Percentiles rank a stretch among this genome's conserved stretches.
Evolutionary conservation across 1,140 invertebrate genomes (phyloP).

Genomic region (Pseudomyrmex pallidus): DNA sequence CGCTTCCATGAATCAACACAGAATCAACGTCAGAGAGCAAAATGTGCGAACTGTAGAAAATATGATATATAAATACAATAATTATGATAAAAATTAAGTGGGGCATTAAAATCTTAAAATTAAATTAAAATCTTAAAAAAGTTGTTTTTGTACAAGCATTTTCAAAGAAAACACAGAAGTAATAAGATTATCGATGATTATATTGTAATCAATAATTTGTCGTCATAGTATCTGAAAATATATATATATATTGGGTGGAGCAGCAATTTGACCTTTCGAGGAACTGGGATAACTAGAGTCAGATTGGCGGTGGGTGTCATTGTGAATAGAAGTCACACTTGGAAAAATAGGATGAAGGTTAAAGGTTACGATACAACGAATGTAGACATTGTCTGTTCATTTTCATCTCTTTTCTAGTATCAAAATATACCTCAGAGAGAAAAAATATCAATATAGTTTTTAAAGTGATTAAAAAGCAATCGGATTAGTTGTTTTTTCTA

Average conservation of each 20-base stretch:
- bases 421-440: not conserved
- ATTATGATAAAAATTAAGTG: too few species aligned
- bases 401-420: not conserved
- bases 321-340: constrained; percentile 49
- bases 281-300: constrained; percentile 45
- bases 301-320: constrained; percentile 49
- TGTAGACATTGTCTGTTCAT: not conserved
- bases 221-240: constrained; percentile 12
- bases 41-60: too few species aligned
- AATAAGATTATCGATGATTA: not conserved
- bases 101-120: too few species aligned
- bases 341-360: constrained; percentile 59
- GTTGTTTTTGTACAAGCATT: not conserved
- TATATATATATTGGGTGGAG: not conserved
- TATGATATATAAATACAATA: too few species aligned
- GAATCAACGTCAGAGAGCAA: too few species aligned
- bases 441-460: too few species aligned
- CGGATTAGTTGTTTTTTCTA: not conserved
- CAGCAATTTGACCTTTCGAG: constrained; percentile 55
- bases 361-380: constrained; percentile 51
- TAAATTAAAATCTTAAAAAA: not conserved
- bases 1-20: too few species aligned
- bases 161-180: not conserved
- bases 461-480: not conserved
- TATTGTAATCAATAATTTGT: not conserved